A percentile compares a stretch with the other conserved stretches of the same genome.
These are phyloP conservation scores for Escarpia spicata DNA, from an alignment of 2,888 invertebrate species.

Conservation along the genomic window DNA sequence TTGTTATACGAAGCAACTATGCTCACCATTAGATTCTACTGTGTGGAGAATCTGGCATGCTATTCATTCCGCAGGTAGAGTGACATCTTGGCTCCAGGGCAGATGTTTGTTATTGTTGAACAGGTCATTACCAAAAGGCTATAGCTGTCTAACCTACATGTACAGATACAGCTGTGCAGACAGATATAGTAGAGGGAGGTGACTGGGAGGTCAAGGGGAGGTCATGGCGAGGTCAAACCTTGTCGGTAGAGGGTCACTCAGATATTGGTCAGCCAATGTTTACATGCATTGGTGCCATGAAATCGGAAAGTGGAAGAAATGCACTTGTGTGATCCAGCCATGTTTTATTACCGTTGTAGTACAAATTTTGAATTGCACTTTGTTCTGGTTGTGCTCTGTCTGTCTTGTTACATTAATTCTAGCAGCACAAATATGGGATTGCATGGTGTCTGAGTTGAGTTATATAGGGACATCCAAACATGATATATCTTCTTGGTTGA, in stretches of 20 bases:
- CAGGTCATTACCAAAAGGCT: not conserved
- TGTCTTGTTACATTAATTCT: no score
- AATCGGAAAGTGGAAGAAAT: no score
- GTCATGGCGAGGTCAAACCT: not conserved
- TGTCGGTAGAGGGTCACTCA: not conserved
- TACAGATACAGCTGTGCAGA: not conserved
- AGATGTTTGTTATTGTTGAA: slow-evolving; percentile 6
- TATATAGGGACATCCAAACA: no score
- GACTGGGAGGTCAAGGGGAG: not conserved
- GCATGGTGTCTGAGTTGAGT: no score
- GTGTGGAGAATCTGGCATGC: not conserved
- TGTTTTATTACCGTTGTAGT: no score
- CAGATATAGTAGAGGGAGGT: not conserved
- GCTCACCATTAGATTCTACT: not conserved
- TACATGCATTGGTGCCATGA: not conserved
- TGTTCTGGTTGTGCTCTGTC: no score
- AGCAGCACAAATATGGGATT: no score
- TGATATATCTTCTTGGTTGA: no score
- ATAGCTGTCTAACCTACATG: slow-evolving; percentile 6
- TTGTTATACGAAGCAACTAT: not conserved
- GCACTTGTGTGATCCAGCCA: no score
- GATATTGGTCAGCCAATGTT: not conserved
- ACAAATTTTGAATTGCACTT: no score
- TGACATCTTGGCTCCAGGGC: not conserved
- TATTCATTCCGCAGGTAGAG: not conserved